Evolutionary conservation across 2,888 invertebrate genomes (phyloP).

Genomic region (Lingula anatina): DNA sequence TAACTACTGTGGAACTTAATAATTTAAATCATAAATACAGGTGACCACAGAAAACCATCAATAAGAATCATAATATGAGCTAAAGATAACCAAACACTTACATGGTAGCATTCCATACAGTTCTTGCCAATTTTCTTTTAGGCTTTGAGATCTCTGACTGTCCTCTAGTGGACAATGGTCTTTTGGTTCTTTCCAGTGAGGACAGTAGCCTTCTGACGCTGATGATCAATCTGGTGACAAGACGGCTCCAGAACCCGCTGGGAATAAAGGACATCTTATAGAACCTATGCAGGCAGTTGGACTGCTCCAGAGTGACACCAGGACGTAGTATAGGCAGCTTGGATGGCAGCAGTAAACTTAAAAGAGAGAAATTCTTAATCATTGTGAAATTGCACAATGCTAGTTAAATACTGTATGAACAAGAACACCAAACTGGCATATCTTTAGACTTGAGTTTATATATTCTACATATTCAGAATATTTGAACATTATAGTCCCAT

Average conservation of each 20-base stretch:
- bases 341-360: slow-evolving; percentile 37
- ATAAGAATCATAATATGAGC: too few species aligned
- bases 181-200: too few species aligned
- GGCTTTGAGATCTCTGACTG: too few species aligned
- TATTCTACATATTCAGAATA: too few species aligned
- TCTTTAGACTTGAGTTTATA: neutral
- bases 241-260: slow-evolving; percentile 38
- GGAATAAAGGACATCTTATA: slow-evolving; percentile 37
- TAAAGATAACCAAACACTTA: too few species aligned
- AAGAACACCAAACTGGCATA: neutral
- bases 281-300: slow-evolving; percentile 17
- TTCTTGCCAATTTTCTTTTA: too few species aligned
- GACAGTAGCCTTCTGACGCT: slow-evolving; percentile 8
- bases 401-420: neutral
- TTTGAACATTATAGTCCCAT: too few species aligned
- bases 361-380: slow-evolving; percentile 5
- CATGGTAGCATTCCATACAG: too few species aligned
- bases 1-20: too few species aligned
- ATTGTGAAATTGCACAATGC: neutral
- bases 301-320: slow-evolving; percentile 1
- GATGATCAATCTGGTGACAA: slow-evolving; percentile 32
- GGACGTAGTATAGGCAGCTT: slow-evolving; percentile 19
- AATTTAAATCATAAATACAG: too few species aligned
- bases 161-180: too few species aligned
- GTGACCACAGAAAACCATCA: too few species aligned